These are phyloP conservation scores for Apogon talboti DNA, from an alignment of 2,797 vertebrate species.

Conservation along the genomic window DNA sequence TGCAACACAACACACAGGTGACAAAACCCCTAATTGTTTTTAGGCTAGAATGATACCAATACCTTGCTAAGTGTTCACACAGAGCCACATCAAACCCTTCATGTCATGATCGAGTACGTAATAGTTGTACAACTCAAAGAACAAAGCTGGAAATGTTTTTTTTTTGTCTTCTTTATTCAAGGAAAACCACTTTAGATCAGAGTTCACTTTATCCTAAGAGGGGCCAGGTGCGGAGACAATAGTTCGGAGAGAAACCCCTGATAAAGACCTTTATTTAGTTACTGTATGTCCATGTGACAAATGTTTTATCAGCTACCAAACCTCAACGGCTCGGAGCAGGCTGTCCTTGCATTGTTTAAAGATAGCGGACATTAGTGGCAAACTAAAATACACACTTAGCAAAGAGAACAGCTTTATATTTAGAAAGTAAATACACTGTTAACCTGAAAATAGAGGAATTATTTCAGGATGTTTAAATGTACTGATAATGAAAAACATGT, in stretches of 20 bases:
- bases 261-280: slow-evolving; percentile 14
- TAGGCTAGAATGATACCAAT: slow-evolving; percentile 21
- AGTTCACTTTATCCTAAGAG: slow-evolving; percentile 28
- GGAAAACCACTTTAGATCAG: slow-evolving; percentile 34
- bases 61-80: slow-evolving; percentile 35
- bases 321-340: not conserved
- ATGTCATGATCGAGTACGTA: slow-evolving; percentile 29
- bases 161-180: slow-evolving; percentile 21
- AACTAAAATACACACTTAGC: slow-evolving; percentile 10
- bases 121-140: slow-evolving; percentile 35
- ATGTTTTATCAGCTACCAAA: slow-evolving; percentile 19
- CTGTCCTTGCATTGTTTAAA: slow-evolving; percentile 26
- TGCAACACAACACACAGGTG: slow-evolving; percentile 46
- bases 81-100: slow-evolving; percentile 49
- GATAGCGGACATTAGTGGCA: slow-evolving; percentile 1
- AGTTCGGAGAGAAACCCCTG: slow-evolving; percentile 22
- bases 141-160: slow-evolving; percentile 9
- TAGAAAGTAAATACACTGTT: slow-evolving; percentile 4
- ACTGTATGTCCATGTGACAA: not conserved
- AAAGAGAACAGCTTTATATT: not conserved
- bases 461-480: not conserved
- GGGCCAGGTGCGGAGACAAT: slow-evolving; percentile 37
- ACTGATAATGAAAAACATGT: too few species aligned
- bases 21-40: slow-evolving; percentile 35
- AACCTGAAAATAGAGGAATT: not conserved